A percentile compares a stretch with the other conserved stretches of the same genome.
These are phyloP conservation scores for Chionoecetes opilio DNA, from an alignment of 1,140 invertebrate genomes.

Conservation along the genomic window DNA sequence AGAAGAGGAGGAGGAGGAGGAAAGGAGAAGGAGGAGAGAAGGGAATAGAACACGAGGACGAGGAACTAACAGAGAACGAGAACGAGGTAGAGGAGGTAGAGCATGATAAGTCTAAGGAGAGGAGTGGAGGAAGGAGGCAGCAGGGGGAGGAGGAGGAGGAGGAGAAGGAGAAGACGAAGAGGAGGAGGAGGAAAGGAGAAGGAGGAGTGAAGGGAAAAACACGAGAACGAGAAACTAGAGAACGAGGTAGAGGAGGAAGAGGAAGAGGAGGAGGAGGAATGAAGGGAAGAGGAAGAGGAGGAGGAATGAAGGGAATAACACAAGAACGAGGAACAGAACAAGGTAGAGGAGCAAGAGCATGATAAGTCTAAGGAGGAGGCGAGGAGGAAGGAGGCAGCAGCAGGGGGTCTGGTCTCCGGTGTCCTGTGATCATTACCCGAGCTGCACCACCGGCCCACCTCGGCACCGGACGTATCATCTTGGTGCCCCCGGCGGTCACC, in stretches of 20 bases:
- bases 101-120: too few species aligned
- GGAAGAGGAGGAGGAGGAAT: not conserved
- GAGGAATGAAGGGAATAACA: not conserved
- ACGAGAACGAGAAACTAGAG: conserved; percentile 3
- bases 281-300: not conserved
- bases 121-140: not conserved
- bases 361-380: not conserved
- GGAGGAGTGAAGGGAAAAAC: not conserved
- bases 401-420: not conserved
- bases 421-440: conserved; percentile 66
- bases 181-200: not conserved
- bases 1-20: not conserved
- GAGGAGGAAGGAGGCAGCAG: not conserved
- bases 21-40: not conserved
- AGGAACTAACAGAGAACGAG: not conserved
- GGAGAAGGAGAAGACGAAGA: not conserved
- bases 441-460: not conserved
- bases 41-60: not conserved
- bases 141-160: not conserved
- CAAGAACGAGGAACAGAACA: not conserved
- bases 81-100: not conserved
- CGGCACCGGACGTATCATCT: conserved; percentile 68
- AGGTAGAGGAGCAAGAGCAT: not conserved
- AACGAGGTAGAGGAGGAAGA: not conserved
- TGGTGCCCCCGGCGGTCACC: conserved; percentile 55